phyloP scores from a whole-genome alignment of 2,113 vertebrate species.

The Dinomys branickii region DNA sequence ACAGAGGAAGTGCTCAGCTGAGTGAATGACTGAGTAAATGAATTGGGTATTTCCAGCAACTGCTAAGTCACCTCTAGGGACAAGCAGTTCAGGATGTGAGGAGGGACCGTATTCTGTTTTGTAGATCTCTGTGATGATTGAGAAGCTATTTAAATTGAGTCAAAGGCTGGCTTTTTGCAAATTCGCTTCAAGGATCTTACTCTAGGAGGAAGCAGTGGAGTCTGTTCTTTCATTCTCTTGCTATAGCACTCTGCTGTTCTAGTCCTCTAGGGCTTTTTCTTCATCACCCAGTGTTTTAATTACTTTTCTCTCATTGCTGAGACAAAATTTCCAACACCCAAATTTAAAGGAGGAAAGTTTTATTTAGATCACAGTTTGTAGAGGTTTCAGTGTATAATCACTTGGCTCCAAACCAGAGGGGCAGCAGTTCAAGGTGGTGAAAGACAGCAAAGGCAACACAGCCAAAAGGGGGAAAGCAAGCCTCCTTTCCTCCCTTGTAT shows the following conservation, averaged over 20 bases:
- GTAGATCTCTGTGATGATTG: neutral
- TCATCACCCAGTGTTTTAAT: neutral
- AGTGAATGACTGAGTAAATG: neutral
- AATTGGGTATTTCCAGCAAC: neutral
- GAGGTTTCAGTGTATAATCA: neutral
- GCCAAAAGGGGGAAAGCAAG: neutral
- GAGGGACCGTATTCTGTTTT: neutral
- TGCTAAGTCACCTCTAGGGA: neutral
- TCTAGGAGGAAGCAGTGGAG: neutral
- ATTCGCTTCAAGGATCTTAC: neutral
- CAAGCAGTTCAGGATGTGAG: neutral
- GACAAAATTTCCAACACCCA: neutral
- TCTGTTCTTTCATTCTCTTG: neutral
- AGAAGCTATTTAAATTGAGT: neutral
- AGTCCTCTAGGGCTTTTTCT: neutral
- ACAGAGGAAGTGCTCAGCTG: neutral
- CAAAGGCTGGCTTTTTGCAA: neutral
- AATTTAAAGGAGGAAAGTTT: neutral
- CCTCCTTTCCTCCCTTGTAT: neutral
- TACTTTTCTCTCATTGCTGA: neutral
- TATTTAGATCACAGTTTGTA: neutral
- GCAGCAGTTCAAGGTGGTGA: neutral
- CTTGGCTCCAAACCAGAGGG: neutral
- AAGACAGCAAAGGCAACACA: neutral
- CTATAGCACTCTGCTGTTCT: neutral